Evolutionary conservation across 2,113 vertebrate species (phyloP), one percentile per base, ranked within the genome.

Genomic region (Hippocampus zosterae): DNA sequence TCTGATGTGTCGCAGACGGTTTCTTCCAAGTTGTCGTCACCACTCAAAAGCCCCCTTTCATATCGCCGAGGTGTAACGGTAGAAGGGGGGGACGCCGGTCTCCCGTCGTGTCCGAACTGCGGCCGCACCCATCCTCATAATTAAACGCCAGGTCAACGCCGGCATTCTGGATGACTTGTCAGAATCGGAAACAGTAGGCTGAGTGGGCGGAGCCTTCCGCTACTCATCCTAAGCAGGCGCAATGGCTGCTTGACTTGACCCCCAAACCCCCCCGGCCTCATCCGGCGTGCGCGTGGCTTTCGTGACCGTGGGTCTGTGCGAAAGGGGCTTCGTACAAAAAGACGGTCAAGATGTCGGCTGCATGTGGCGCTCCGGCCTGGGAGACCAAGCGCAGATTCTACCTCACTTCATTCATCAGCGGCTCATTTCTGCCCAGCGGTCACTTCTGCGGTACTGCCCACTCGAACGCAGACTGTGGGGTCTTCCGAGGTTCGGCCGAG

Each of bases 361-460:
- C 62, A 42, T 23, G 63, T 16, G 63, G 63, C 13, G 41, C 42
- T 46, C 18, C 46, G 46, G 12, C 42, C 42, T 3, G 3, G 3
- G 29, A 8, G 27, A 44, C 12, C n/a, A 42, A 80, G 67, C 75
- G 65, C 66, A 73, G 75, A 76, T 85, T 82, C 82, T 77, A 79
- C 85, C 86, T 86, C 84, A 89, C 82, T 76, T 71, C 74, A 84
- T 88, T 84, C 77, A 74, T 75, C 74, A 87, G 65, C 76, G 77
- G 78, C 81, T 33, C 81, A 85, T 87, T 81, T 85, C 75, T 68
- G 68, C 74, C 65, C 84, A 88, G 7, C 78, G 80, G 81, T 82
- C 72, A 81, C 73, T 75, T 85, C 80, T 73, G 80, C 74, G 19
- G 60, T 73, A 62, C 50, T 72, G 48, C 74, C 75, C 77, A 61